Base-by-base conservation (phyloP, 1,140 invertebrate genomes). In the Eumeta japonica region DNA sequence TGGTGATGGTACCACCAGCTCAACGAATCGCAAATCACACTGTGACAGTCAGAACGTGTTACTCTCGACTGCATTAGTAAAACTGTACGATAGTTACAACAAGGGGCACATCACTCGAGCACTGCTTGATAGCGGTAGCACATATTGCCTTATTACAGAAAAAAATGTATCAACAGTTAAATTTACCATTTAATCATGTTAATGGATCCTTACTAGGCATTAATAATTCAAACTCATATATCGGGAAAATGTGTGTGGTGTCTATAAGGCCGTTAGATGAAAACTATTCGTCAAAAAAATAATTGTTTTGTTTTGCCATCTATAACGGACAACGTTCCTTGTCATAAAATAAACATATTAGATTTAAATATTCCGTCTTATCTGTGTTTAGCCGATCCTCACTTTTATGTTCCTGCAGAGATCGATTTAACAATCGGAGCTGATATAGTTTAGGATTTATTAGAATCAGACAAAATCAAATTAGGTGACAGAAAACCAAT, bases 381-480 rank as follows among this genome's bases (percentile, higher is more conserved):
- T 31, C 24, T 52, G 20, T 15, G 13, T 12, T 30, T 50, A n/a
- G 42, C 50, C 0, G 47, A 53, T 41, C 50, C 47, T 9, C 10
- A 36, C 9, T 49, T 47, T 37, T 17, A 50, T 15, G 12, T n/a
- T 7, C 44, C 47, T 1, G n/a, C 28, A 12, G 10, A 9, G 2
- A 36, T 55, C 0, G 49, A 55, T 27, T 18, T 55, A 4, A 38
- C 50, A 1, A 39, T 52, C 13, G 49, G 52, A 10, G 41, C 39
- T 20, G 43, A 55, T 28, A 17, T 52, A n/a, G 51, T 49, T 41
- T 47, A 46, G 45, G 37, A 42, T 24, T 19, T 50, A 16, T 31
- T 53, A 30, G 37, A 37, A 10, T 27, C 33, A 1, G 17, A 42
- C 37, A 39, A 24, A 33, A 38, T 49, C 30, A 33, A 28, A 18